phyloP scores from a whole-genome alignment of 2,113 vertebrate genomes.

The Alligator mississippiensis region DNA sequence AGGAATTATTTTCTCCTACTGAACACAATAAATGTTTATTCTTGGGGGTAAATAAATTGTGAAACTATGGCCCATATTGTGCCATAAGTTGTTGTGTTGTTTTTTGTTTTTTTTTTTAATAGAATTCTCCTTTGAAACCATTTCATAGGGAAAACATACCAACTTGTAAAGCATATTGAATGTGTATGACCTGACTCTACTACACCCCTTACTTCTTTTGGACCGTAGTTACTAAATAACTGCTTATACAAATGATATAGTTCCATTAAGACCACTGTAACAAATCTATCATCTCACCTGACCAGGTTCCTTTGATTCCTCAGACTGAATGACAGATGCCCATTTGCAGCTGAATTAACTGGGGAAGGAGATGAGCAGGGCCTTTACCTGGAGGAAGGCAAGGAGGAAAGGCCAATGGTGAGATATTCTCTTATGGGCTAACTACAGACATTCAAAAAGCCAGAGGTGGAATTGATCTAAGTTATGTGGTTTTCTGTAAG shows the following conservation, averaged over 20 bases:
- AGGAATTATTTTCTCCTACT: constrained; percentile 47
- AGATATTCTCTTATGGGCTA: neutral
- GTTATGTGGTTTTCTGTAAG: too few species aligned
- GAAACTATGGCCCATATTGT: constrained; percentile 51
- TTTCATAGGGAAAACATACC: neutral
- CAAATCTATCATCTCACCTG: neutral
- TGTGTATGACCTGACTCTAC: neutral
- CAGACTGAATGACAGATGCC: too few species aligned
- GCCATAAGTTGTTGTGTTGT: neutral
- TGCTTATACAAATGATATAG: neutral
- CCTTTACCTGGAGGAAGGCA: neutral
- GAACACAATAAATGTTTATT: constrained; percentile 64
- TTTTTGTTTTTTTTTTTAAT: constrained; percentile 22
- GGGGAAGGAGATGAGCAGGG: too few species aligned
- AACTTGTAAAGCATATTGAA: neutral
- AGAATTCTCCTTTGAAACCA: constrained; percentile 19
- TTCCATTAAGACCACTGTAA: neutral
- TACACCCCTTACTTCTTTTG: neutral
- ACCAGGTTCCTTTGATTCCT: too few species aligned
- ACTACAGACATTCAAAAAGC: too few species aligned
- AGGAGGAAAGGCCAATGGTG: neutral
- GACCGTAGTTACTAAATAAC: neutral
- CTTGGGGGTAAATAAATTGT: constrained; percentile 45
- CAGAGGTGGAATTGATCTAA: too few species aligned
- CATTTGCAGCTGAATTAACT: too few species aligned